Evolutionary conservation across 2,797 vertebrate species (phyloP).

Genomic region (Melanogrammus aeglefinus): DNA sequence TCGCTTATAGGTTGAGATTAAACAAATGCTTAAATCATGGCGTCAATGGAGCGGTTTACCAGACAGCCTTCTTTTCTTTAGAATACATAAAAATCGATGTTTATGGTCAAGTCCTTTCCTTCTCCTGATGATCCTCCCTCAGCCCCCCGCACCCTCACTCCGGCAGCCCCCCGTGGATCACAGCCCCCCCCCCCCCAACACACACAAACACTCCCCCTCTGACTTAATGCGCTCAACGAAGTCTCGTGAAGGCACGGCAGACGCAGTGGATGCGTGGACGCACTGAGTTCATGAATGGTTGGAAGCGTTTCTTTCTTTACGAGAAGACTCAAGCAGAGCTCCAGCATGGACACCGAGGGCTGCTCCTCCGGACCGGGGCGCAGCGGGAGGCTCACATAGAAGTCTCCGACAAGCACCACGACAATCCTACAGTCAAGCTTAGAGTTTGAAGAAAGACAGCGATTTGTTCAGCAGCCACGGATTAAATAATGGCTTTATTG

Average conservation of each 20-base stretch:
- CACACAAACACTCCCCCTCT: too few relatives aligned
- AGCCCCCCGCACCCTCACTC: neutral
- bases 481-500: constrained; percentile 79
- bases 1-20: too few relatives aligned
- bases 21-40: too few relatives aligned
- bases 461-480: neutral
- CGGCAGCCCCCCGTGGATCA: neutral
- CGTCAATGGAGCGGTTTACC: neutral
- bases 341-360: neutral
- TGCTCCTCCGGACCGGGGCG: neutral
- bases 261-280: constrained; percentile 2
- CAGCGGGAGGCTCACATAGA: neutral
- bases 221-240: neutral
- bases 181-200: too few relatives aligned
- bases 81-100: too few relatives aligned
- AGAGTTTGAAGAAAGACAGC: neutral
- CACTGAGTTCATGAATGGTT: neutral
- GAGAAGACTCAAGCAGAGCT: neutral
- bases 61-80: neutral
- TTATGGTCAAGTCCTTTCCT: too few relatives aligned
- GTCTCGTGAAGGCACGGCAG: neutral
- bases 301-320: neutral
- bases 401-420: neutral
- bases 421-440: neutral
- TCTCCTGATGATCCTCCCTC: neutral